phyloP scores from a whole-genome alignment of 2,113 vertebrate genomes.

The Proteles cristata region DNA sequence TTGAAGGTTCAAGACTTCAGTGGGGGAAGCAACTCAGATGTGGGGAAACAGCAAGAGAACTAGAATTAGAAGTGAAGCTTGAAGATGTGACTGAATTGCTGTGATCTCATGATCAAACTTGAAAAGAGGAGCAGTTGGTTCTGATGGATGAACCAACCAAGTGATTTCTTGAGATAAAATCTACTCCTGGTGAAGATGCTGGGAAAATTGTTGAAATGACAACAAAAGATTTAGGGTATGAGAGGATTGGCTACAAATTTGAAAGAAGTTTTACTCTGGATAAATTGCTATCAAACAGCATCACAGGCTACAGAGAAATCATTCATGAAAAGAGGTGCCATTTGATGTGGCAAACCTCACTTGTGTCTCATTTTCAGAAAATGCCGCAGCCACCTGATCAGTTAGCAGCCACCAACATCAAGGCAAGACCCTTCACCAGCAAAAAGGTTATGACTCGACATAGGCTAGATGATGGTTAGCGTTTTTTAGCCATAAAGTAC shows the following conservation, averaged over 20 bases:
- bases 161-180: neutral
- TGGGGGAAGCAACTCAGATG: neutral
- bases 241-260: neutral
- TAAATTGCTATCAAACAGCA: neutral
- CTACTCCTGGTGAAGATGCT: neutral
- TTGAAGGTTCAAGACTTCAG: neutral
- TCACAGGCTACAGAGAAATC: neutral
- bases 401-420: neutral
- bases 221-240: neutral
- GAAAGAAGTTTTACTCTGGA: neutral
- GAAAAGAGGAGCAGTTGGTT: neutral
- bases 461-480: neutral
- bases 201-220: neutral
- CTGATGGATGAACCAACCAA: neutral
- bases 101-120: neutral
- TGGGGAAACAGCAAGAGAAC: neutral
- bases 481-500: neutral
- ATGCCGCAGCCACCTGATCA: neutral
- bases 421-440: neutral
- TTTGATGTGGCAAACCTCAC: neutral
- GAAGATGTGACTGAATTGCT: neutral
- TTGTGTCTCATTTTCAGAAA: neutral
- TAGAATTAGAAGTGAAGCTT: neutral
- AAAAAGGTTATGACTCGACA: neutral
- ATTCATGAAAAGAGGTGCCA: neutral